Evolutionary conservation across 1,140 invertebrate genomes (phyloP).

Genomic region (Pteromalus puparum): DNA sequence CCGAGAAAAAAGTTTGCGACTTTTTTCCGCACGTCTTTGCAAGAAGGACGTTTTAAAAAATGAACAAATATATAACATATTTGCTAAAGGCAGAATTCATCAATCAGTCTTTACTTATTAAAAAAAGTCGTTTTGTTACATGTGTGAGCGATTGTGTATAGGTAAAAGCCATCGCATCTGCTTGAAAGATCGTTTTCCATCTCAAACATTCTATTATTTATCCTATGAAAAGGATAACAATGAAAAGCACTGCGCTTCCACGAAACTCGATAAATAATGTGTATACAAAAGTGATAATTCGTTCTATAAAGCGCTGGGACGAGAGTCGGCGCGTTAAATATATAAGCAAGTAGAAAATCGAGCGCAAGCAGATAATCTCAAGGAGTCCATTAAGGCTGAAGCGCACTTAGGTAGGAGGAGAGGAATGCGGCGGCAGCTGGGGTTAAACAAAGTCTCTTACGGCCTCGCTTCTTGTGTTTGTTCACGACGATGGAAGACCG

Average conservation of each 20-base stretch:
- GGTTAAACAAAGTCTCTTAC: slow-evolving; percentile 9
- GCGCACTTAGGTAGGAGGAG: not conserved
- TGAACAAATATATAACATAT: too few species aligned
- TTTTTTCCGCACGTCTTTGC: not conserved
- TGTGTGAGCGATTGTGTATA: too few species aligned
- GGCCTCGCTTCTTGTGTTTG: not conserved
- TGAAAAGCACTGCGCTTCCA: too few species aligned
- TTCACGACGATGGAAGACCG: not conserved
- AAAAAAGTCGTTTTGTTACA: too few species aligned
- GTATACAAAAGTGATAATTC: not conserved
- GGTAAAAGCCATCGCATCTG: too few species aligned
- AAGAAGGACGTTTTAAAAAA: too few species aligned
- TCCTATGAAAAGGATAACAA: too few species aligned
- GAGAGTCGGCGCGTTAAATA: not conserved
- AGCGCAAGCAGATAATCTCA: slow-evolving; percentile 14
- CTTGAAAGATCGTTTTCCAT: too few species aligned
- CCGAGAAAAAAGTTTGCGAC: not conserved
- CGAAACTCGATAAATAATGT: not conserved
- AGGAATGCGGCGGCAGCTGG: not conserved
- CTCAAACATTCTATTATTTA: too few species aligned
- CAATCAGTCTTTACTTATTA: too few species aligned
- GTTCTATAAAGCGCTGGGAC: not conserved
- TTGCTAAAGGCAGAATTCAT: too few species aligned
- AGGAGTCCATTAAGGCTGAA: slow-evolving; percentile 26
- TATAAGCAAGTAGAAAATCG: slow-evolving; percentile 11